These are phyloP conservation scores for Regulus satrapa DNA, from an alignment of 2,113 vertebrate species.

Conservation along the genomic window DNA sequence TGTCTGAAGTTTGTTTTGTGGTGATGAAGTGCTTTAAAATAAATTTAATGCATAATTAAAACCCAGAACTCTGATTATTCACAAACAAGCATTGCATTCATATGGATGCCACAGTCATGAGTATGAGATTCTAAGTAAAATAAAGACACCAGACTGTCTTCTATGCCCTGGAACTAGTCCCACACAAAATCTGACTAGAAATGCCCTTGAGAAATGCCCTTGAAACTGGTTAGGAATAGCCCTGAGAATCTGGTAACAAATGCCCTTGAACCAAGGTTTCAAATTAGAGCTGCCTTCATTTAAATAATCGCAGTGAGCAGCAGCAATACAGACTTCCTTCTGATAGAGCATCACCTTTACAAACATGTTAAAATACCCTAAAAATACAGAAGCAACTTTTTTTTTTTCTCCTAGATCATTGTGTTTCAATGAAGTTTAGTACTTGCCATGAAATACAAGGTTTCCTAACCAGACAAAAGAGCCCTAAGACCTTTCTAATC, in stretches of 20 bases:
- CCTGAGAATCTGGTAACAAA: not conserved
- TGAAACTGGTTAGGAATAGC: not conserved
- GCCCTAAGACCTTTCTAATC: not conserved
- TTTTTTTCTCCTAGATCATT: no score
- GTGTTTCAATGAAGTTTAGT: not conserved
- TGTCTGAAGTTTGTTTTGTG: not conserved
- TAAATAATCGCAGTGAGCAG: not conserved
- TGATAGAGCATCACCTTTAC: not conserved
- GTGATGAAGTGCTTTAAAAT: not conserved
- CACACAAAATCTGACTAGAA: not conserved
- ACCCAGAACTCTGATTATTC: not conserved
- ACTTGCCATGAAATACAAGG: not conserved
- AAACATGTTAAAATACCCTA: not conserved
- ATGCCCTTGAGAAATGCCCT: not conserved
- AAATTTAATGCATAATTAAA: not conserved
- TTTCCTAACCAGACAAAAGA: not conserved
- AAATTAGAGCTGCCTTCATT: not conserved
- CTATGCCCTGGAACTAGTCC: not conserved
- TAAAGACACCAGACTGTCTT: not conserved
- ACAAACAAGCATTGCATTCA: not conserved
- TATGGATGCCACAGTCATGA: not conserved
- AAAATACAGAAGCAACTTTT: fast-evolving
- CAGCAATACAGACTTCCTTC: not conserved
- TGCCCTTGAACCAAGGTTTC: not conserved
- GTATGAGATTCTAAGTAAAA: not conserved